Evolutionary conservation across 2,888 invertebrate genomes (phyloP), one percentile per base, ranked within the genome.

Genomic region (Mythimna lalbum): DNA sequence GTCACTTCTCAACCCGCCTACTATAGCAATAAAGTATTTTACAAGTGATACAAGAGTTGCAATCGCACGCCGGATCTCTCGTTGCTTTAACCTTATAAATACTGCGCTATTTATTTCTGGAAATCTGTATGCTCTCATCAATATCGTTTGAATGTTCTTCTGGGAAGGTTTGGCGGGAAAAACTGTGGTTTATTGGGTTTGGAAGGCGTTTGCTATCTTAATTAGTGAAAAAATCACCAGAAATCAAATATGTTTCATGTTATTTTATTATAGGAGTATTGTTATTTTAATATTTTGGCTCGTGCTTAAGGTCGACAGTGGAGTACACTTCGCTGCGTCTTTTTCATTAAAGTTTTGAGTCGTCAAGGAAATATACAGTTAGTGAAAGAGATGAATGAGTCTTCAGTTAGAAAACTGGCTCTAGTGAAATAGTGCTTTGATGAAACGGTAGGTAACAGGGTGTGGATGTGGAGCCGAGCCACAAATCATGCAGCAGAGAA

Each of bases 21-120:
- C 89, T 91, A 86, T 82, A 90, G 91, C 95, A 95, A 95, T 95
- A 95, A 95, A 95, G 94, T 94, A 95, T 95, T 94, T 93, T 94
- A 94, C 95, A 95, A 95, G 95, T 95, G 95, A 95, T 95, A 95
- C 94, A 92, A 94, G 94, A 94, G 92, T 64, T 64, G 49, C 92
- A 94, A 95, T 95, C 95, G 89, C 79, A 83, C 89, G 90, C 91
- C 91, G 90, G 92, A 95, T 95, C 95, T 91, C 88, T 87, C 88
- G 89, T 89, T 90, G 93, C 93, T 90, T 92, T 93, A 93, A 93
- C 94, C 94, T 95, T 95, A 95, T 95, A 95, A 95, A 95, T 95
- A 95, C 94, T 93, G 90, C 86, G 95, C 95, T 94, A 95, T 95
- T 95, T 95, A 94, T 95, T 95, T 94, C 94, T 94, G 93, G 93